Evolutionary conservation across 2,888 invertebrate species (phyloP), one percentile per base, ranked within the genome.

Genomic region (Metallyticus violacea): DNA sequence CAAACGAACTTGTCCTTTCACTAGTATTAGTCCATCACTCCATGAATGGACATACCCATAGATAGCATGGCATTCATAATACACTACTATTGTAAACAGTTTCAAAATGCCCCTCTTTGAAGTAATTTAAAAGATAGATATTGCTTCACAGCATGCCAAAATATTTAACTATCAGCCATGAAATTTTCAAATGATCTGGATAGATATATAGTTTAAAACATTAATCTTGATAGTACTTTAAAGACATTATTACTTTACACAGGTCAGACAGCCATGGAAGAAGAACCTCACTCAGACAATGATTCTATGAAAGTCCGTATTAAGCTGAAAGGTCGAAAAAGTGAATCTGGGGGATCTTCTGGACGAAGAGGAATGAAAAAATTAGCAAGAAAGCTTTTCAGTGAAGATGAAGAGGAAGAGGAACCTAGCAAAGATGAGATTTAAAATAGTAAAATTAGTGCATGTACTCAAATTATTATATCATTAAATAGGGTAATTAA

Each of bases 251-350:
- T 76, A 81, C 3, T 85, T 40, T 30, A 27, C 26, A 26, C 28
- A 85, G 85, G 80, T 25, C 81, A 81, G 15, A n/a, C 26, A 25
- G 77, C 77, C 25, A 76, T 62, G 26, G 80, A 80, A 15, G 88
- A 88, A 22, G 87, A 84, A 28, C 26, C 26, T 7, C 85, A 85
- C 22, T 85, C 85, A 25, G 85, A 87, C 28, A 78, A 81, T 79
- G 87, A 87, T 15, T 88, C 88, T 1, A 82, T 88, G 86, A 87
- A 87, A 85, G 86, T 87, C 1, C 83, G 87, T 7, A 88, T 87
- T n/a, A 88, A 88, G 40, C 29, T 86, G 5, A 88, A 86, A 77
- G 86, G 88, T 27, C 84, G 88, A 7, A 88, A 84, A 28, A 85
- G 86, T 83, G 86, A 86, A 26, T 26, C 81, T 26, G 78, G 81